Percentiles rank a stretch among this genome's conserved stretches.
These are phyloP conservation scores for Rhagonycha fulva DNA, from an alignment of 2,888 invertebrate species.

Conservation along the genomic window DNA sequence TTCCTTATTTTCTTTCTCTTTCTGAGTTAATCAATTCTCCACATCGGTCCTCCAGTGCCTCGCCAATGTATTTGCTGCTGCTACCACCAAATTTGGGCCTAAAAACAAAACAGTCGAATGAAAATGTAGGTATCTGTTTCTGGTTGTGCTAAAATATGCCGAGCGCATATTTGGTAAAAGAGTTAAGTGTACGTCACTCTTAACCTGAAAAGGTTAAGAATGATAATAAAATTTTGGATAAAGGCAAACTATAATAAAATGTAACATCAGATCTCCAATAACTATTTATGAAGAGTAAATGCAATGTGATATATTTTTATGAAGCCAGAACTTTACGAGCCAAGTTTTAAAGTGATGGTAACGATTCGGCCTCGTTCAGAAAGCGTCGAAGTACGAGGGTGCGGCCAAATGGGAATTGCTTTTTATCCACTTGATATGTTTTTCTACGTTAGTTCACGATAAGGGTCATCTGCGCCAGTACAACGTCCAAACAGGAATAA, in stretches of 20 bases:
- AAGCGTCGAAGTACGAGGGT: slow-evolving; percentile 34
- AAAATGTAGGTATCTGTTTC: not conserved
- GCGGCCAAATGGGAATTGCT: slow-evolving; percentile 44
- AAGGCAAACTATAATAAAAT: slow-evolving; percentile 22
- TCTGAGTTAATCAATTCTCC: no score
- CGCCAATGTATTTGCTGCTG: no score
- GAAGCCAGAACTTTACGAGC: slow-evolving; percentile 42
- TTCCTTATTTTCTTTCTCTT: no score
- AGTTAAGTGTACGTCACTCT: not conserved
- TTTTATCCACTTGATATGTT: slow-evolving; percentile 51
- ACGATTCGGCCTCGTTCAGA: slow-evolving; percentile 38
- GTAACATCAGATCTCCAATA: slow-evolving; percentile 26
- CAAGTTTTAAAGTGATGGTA: slow-evolving; percentile 42
- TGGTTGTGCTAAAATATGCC: not conserved
- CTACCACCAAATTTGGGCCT: no score
- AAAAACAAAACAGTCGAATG: not conserved
- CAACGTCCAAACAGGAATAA: slow-evolving; percentile 36
- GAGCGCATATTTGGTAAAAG: not conserved
- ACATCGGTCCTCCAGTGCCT: no score
- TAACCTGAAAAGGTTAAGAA: not conserved
- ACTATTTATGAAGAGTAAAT: slow-evolving; percentile 36
- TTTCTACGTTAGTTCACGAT: slow-evolving; percentile 48
- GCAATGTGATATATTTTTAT: slow-evolving; percentile 39
- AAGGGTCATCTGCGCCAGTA: slow-evolving; percentile 47
- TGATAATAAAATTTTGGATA: slow-evolving; percentile 19